Percentiles rank a stretch among this genome's conserved stretches.
These are phyloP conservation scores for Platysteira castanea DNA, from an alignment of 2,113 vertebrate species.

Conservation along the genomic window DNA sequence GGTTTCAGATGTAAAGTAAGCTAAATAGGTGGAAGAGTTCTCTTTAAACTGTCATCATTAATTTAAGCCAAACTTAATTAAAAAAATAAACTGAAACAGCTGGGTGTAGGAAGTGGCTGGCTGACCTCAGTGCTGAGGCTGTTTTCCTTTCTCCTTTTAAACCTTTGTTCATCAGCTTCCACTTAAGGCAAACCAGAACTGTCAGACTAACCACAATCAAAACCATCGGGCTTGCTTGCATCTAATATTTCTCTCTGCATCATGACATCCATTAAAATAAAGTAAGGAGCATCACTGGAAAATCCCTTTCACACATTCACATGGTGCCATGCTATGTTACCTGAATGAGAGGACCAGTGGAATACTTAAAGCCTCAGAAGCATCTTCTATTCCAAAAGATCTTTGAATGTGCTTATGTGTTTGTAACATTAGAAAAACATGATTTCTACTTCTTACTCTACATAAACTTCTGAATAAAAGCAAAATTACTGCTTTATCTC, in stretches of 20 bases:
- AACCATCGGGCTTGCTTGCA: conserved; percentile 16
- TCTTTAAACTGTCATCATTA: conserved; percentile 64
- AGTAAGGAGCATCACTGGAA: background rate
- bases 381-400: background rate
- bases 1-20: conserved; percentile 50
- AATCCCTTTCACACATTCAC: background rate
- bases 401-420: background rate
- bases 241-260: background rate
- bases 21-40: conserved; percentile 57
- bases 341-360: background rate
- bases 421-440: background rate
- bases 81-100: conserved; percentile 63
- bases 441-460: background rate
- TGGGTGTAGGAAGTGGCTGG: conserved; percentile 53
- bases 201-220: conserved; percentile 45
- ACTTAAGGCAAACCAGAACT: conserved; percentile 53
- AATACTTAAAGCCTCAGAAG: background rate
- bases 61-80: conserved; percentile 64
- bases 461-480: background rate
- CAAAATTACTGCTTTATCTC: background rate
- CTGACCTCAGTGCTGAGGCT: conserved; percentile 41
- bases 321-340: background rate
- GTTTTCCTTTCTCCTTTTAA: conserved; percentile 51
- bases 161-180: conserved; percentile 56
- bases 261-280: background rate